Conservation (phyloP, 2,797 vertebrate species). For the Muscicapa comitata region DNA sequence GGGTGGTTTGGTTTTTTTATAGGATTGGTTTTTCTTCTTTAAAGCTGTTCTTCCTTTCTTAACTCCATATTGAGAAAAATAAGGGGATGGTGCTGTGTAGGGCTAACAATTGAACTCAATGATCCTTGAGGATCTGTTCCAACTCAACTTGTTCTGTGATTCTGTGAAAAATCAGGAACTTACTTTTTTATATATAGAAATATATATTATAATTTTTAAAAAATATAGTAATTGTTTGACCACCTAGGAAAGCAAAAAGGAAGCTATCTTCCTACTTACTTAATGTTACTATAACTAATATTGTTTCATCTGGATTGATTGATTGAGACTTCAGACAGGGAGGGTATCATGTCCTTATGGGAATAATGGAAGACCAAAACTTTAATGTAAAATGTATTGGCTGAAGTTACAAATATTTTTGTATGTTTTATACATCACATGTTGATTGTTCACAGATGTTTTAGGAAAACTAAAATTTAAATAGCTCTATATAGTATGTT, state of each 20-base stretch:
- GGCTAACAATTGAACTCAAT: neutral
- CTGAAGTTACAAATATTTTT: neutral
- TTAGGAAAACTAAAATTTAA: neutral
- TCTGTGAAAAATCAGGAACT: neutral
- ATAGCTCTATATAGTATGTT: neutral
- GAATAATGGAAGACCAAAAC: neutral
- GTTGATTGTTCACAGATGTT: neutral
- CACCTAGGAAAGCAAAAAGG: neutral
- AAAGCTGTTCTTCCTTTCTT: neutral
- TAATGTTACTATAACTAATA: neutral
- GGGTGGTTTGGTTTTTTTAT: fast-evolving
- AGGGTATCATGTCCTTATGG: neutral
- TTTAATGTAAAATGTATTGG: neutral
- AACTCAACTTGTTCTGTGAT: neutral
- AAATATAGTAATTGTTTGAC: neutral
- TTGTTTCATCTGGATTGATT: neutral
- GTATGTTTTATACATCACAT: neutral
- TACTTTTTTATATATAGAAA: neutral
- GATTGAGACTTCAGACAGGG: neutral
- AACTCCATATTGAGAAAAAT: neutral
- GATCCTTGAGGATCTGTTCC: neutral
- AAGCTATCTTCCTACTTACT: neutral
- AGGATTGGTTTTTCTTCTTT: neutral
- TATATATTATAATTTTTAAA: neutral
- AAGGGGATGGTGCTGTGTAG: neutral